phyloP scores from a whole-genome alignment of 2,797 vertebrate genomes.

The Furcifer pardalis region DNA sequence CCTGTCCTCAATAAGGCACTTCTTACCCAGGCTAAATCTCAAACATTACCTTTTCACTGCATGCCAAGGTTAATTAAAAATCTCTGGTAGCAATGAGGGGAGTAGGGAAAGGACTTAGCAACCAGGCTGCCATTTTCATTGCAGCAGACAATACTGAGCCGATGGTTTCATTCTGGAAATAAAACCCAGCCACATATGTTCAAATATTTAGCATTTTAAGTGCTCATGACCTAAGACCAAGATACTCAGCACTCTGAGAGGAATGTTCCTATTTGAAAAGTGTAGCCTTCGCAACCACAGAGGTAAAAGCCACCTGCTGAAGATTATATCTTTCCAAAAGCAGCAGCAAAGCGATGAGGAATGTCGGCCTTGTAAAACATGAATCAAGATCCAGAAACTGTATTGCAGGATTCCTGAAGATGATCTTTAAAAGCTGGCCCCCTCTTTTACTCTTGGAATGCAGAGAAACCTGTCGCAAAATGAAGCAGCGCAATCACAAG shows the following conservation, averaged over 20 bases:
- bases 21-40: background rate
- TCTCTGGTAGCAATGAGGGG: background rate
- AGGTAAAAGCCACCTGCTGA: background rate
- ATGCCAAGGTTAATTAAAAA: background rate
- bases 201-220: background rate
- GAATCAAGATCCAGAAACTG: background rate
- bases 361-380: no score
- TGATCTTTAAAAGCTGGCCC: background rate
- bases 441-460: background rate
- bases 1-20: background rate
- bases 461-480: background rate
- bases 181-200: background rate
- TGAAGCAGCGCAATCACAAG: background rate
- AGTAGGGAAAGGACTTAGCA: background rate
- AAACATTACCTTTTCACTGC: background rate
- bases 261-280: background rate
- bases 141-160: background rate
- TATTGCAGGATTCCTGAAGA: background rate
- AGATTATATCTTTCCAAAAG: background rate
- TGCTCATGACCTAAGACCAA: background rate
- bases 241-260: background rate
- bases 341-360: no score
- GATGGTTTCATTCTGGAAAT: background rate
- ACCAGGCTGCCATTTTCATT: background rate
- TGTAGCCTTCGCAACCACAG: background rate